Percentiles rank a stretch among this genome's conserved stretches.
Conservation (phyloP, 2,888 invertebrate species). For the Ernsta delagoae region DNA sequence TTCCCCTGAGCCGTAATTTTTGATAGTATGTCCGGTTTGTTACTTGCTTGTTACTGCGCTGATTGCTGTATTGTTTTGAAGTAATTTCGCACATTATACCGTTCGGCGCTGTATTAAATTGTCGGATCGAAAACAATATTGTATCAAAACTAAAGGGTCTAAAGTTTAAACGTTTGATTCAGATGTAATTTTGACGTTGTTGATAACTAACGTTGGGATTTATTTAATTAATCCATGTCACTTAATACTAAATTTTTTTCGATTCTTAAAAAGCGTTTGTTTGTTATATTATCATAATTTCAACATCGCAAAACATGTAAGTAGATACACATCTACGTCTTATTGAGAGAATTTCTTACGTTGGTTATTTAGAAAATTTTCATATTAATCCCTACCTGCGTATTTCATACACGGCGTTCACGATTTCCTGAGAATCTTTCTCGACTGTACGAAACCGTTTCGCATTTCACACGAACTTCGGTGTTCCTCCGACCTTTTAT, state of each 20-base stretch:
- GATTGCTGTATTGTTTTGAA: neutral
- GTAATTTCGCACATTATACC: constrained; percentile 1
- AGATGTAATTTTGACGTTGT: too few relatives aligned
- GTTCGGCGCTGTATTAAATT: neutral
- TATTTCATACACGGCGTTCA: neutral
- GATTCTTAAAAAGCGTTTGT: too few relatives aligned
- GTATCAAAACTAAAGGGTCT: neutral
- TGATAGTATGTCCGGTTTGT: neutral
- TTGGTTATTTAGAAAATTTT: neutral
- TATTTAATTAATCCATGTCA: too few relatives aligned
- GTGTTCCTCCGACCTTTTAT: constrained; percentile 16
- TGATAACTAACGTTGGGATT: too few relatives aligned
- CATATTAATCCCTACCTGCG: neutral
- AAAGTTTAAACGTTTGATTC: too few relatives aligned
- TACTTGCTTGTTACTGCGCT: neutral
- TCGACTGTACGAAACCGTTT: neutral
- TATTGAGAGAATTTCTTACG: neutral
- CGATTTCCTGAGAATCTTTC: constrained; percentile 12
- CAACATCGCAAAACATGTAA: too few relatives aligned
- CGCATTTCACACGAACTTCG: constrained; percentile 18
- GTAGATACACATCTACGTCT: too few relatives aligned
- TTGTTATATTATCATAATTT: too few relatives aligned
- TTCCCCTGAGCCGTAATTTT: constrained; percentile 6
- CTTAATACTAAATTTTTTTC: too few relatives aligned
- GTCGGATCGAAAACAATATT: neutral